Base-by-base conservation (phyloP, 2,113 vertebrate species). In the Tetrao urogallus region DNA sequence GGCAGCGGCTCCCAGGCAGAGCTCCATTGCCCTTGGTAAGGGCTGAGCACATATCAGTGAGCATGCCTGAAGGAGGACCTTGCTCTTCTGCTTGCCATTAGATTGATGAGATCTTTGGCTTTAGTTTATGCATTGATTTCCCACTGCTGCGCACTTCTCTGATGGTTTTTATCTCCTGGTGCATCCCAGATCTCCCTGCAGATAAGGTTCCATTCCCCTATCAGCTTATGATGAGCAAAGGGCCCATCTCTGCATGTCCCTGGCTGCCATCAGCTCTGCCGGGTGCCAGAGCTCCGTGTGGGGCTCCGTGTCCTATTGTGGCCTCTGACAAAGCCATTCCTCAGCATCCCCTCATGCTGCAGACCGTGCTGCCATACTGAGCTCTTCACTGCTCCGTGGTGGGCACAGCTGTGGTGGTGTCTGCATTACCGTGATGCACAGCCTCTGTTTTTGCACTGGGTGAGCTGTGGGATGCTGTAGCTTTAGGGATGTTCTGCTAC, bases 241-340 rank as follows among this genome's bases (percentile, higher is more conserved):
- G 8, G 30, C 20, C 0, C 76, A 79, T 70, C 56, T 50, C 0
- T 4, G 63, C 22, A 7, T 82, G 42, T 16, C 42, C n/a, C 48
- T 87, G 45, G 19, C 36, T 0, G 0, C 30, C 25, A 38, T 43
- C 0, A 1, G 22, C 64, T 65, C 15, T 9, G 24, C 0, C 54
- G 38, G 50, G 10, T 8, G 27, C 0, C 71, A 36, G 50, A 11
- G 0, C 77, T 70, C 3, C 3, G 4, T 1, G 4, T 66, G 1
- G 27, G 50, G 43, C 89, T 73, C 2, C 16, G 1, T 25, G 25
- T 86, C 60, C 86, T 0, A 0, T 6, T 11, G 50, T 40, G 78
- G 63, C 70, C 71, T 87, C 0, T 0, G 28, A 20, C 63, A 86
- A 14, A 90, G 43, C 63, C 3, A 2, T 60, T 77, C 78, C 60